Percentiles rank a stretch among this genome's conserved stretches.
These are phyloP conservation scores for Pica pica DNA, from an alignment of 2,113 vertebrate species.

Conservation along the genomic window DNA sequence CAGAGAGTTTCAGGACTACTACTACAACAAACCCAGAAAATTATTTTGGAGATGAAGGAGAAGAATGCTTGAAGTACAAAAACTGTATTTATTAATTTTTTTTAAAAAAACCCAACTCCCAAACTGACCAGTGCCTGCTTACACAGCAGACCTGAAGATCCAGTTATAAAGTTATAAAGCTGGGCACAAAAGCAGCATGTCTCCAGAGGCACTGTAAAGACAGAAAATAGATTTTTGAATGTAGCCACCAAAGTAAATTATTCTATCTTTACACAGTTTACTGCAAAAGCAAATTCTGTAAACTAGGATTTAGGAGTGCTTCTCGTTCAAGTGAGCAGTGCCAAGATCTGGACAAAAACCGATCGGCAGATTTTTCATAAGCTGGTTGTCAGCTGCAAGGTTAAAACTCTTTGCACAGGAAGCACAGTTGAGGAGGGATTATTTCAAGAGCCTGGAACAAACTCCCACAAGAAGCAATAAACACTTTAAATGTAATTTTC, in stretches of 20 bases:
- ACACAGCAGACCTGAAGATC: not conserved
- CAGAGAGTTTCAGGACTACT: not conserved
- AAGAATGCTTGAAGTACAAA: not conserved
- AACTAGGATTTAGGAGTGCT: not conserved
- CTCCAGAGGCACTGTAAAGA: not conserved
- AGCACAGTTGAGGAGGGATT: not conserved
- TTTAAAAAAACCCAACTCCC: rapidly evolving
- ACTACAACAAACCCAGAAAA: not conserved
- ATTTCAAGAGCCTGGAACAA: not conserved
- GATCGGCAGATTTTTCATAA: not conserved
- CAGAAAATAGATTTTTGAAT: not conserved
- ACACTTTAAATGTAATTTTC: not conserved
- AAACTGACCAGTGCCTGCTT: not conserved
- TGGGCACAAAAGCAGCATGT: not conserved
- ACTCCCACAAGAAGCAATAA: not conserved
- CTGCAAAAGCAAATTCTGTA: not conserved
- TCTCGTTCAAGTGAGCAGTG: not conserved
- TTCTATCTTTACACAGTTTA: not conserved
- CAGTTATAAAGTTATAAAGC: not conserved
- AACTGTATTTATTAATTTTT: not conserved
- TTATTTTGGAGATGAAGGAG: not conserved
- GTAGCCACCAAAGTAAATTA: not conserved
- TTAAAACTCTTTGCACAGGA: not conserved
- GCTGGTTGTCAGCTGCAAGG: not conserved
- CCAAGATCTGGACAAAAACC: not conserved